Evolutionary conservation across 2,797 vertebrate genomes (phyloP).

Genomic region (Merluccius polli): DNA sequence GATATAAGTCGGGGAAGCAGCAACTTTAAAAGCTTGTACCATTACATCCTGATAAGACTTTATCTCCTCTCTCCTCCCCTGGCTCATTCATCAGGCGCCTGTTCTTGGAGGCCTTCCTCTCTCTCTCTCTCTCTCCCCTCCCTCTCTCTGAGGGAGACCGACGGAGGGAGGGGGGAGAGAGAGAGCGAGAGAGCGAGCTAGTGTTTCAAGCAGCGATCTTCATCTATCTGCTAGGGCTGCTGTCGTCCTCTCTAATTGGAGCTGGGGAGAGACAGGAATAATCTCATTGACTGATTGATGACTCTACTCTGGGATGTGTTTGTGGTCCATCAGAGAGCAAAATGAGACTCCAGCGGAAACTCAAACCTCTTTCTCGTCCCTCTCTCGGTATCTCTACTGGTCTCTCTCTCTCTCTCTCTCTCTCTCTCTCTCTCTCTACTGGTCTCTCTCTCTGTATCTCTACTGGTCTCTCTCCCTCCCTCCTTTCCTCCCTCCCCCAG

Average conservation of each 20-base stretch:
- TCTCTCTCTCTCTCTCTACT: no score
- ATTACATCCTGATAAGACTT: slow-evolving; percentile 66
- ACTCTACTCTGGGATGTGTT: slow-evolving; percentile 62
- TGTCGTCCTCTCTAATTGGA: slow-evolving; percentile 64
- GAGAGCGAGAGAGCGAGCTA: slow-evolving; percentile 47
- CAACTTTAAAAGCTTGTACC: slow-evolving; percentile 58
- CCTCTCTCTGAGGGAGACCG: slow-evolving; percentile 2
- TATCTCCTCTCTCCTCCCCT: slow-evolving; percentile 51
- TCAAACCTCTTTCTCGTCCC: slow-evolving; percentile 14
- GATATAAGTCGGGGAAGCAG: slow-evolving; percentile 57
- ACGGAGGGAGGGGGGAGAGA: slow-evolving; percentile 5
- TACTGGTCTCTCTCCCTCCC: slow-evolving; percentile 26
- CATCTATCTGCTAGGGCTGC: slow-evolving; percentile 53
- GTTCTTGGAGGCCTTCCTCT: no score
- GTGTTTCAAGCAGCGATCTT: slow-evolving; percentile 56
- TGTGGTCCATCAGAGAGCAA: slow-evolving; percentile 78
- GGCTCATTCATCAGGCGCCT: slow-evolving; percentile 67
- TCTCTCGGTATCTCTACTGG: no score
- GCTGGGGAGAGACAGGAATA: slow-evolving; percentile 57
- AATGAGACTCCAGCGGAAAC: slow-evolving; percentile 69
- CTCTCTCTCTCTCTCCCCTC: no score
- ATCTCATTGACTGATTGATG: slow-evolving; percentile 71
- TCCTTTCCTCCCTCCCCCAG: slow-evolving; percentile 33
- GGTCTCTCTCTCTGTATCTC: no score
- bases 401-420: no score